phyloP scores from a whole-genome alignment of 2,888 invertebrate genomes.

The Ectemnius cavifrons region DNA sequence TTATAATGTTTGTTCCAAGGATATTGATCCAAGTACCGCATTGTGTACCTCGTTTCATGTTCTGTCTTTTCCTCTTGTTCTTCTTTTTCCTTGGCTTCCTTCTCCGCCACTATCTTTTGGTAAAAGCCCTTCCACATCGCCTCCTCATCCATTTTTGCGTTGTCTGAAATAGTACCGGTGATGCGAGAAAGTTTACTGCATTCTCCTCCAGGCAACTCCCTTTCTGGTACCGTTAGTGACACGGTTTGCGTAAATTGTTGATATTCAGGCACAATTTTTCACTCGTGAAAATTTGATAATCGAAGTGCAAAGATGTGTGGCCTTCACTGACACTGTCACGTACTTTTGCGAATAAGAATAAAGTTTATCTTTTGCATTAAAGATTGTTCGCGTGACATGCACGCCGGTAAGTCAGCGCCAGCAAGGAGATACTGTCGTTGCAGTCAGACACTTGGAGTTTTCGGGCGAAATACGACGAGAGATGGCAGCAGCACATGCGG shows the following conservation, averaged over 20 bases:
- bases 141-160: conserved; percentile 82
- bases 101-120: conserved; percentile 78
- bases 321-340: no score
- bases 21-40: background rate
- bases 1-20: no score
- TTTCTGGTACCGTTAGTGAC: background rate
- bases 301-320: no score
- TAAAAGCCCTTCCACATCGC: conserved; percentile 89
- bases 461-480: no score
- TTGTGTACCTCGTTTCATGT: conserved; percentile 83
- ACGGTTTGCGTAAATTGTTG: no score
- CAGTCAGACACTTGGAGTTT: conserved; percentile 2
- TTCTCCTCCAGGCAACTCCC: conserved; percentile 15
- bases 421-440: conserved; percentile 31
- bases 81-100: conserved; percentile 82
- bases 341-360: no score
- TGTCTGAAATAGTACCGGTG: background rate
- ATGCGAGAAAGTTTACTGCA: conserved; percentile 8
- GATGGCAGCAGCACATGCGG: no score
- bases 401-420: conserved; percentile 39
- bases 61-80: conserved; percentile 81
- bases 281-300: no score
- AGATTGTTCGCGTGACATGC: conserved; percentile 27
- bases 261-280: no score
- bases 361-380: no score